A percentile compares a stretch with the other conserved stretches of the same genome.
Conservation (phyloP, 2,113 vertebrate genomes). For the Istiophorus platypterus region DNA sequence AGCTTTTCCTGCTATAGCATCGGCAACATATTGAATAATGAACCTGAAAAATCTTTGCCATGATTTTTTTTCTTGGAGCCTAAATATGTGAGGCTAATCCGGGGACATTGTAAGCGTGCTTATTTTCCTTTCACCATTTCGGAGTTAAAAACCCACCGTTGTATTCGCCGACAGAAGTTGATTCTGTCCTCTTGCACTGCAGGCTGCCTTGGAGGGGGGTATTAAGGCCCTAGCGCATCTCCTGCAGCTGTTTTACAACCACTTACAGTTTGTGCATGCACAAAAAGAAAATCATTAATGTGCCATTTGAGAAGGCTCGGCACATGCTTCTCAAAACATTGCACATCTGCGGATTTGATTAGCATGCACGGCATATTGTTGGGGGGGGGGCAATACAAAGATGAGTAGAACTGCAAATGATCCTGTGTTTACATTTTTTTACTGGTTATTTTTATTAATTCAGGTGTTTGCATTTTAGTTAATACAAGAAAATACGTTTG, state of each 20-base stretch:
- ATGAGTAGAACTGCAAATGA: conserved; percentile 1
- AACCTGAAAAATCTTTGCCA: background rate
- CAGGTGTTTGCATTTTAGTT: too few species aligned
- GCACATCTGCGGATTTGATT: conserved; percentile 2
- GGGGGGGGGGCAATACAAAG: background rate
- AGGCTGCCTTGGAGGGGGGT: background rate
- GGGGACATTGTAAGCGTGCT: background rate
- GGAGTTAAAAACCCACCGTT: background rate
- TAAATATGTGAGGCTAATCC: background rate
- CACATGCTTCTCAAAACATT: conserved; percentile 11
- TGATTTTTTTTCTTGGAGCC: background rate
- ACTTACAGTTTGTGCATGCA: conserved; percentile 11
- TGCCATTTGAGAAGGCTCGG: background rate
- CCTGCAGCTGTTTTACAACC: conserved; percentile 19
- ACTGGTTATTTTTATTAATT: background rate
- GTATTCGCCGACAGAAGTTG: conserved; percentile 4
- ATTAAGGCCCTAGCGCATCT: background rate
- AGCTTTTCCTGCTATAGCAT: background rate
- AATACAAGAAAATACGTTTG: too few species aligned
- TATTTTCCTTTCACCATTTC: background rate
- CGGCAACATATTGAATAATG: background rate
- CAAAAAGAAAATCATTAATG: conserved; percentile 3
- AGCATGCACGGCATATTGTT: background rate
- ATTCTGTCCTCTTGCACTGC: background rate
- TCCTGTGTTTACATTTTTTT: background rate